Evolutionary conservation across 2,113 vertebrate species (phyloP).

Genomic region (Nothobranchius furzeri): DNA sequence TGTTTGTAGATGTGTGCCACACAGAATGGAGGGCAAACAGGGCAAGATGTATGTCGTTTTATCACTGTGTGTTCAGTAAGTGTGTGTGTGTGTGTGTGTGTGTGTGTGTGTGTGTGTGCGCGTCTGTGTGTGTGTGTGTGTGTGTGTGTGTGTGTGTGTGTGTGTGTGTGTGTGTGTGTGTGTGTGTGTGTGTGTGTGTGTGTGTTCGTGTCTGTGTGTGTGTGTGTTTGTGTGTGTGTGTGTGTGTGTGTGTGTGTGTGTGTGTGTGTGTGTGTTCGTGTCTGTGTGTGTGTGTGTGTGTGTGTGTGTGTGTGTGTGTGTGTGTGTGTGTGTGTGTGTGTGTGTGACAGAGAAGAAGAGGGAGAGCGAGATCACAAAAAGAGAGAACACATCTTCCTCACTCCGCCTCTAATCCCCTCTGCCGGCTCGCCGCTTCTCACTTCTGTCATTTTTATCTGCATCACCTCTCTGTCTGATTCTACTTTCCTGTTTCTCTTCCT

Average conservation of each 20-base stretch:
- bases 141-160: conserved; percentile 11
- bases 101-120: conserved; percentile 14
- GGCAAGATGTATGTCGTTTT: conserved; percentile 23
- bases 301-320: conserved; percentile 9
- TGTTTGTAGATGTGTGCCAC: conserved; percentile 19
- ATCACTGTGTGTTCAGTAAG: conserved; percentile 27
- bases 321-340: conserved; percentile 15
- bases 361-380: conserved; percentile 14
- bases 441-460: conserved; percentile 61
- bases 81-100: conserved; percentile 16
- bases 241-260: conserved; percentile 17
- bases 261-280: conserved; percentile 11
- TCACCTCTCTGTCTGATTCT: conserved; percentile 44
- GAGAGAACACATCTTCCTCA: conserved; percentile 28
- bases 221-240: conserved; percentile 16
- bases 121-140: conserved; percentile 4
- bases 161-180: conserved; percentile 16
- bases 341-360: conserved; percentile 5
- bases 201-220: conserved; percentile 7
- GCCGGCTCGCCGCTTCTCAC: conserved; percentile 35
- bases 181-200: conserved; percentile 5
- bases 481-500: conserved; percentile 21
- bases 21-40: conserved; percentile 19
- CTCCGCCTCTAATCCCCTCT: conserved; percentile 61
- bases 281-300: conserved; percentile 11